Evolutionary conservation across 2,113 vertebrate genomes (phyloP).

Genomic region (Camelus dromedarius): DNA sequence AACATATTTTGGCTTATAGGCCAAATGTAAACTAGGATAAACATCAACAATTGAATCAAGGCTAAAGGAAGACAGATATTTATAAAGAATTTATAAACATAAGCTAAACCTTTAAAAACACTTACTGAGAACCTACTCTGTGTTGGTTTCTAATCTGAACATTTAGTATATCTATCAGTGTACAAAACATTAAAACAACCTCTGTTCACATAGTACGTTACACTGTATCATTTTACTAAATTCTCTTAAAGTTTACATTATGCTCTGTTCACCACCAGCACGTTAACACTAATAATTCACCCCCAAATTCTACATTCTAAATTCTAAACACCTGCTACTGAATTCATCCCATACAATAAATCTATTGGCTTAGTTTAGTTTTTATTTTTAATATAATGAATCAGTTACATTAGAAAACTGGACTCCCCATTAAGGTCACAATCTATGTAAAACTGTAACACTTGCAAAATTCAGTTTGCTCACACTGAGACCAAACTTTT

Average conservation of each 20-base stretch:
- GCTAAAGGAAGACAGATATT: background rate
- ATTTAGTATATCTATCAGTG: background rate
- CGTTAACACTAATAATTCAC: constrained; percentile 25
- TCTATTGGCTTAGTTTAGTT: constrained; percentile 3
- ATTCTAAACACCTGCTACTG: background rate
- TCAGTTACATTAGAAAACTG: constrained; percentile 42
- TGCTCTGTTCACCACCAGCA: background rate
- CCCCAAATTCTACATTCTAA: background rate
- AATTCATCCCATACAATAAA: background rate
- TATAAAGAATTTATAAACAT: background rate
- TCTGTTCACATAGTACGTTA: background rate
- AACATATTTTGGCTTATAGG: background rate
- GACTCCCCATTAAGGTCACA: background rate
- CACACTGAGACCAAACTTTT: background rate
- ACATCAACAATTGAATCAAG: background rate
- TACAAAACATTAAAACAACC: background rate
- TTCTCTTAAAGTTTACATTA: constrained; percentile 21
- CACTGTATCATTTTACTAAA: background rate
- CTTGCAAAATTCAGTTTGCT: constrained; percentile 30
- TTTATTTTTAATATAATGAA: background rate
- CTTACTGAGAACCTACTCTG: background rate
- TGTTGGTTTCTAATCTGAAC: background rate
- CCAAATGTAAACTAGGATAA: background rate
- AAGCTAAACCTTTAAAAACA: background rate
- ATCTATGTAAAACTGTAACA: background rate